phyloP scores from a whole-genome alignment of 1,140 invertebrate genomes.

The Nasonia giraulti region DNA sequence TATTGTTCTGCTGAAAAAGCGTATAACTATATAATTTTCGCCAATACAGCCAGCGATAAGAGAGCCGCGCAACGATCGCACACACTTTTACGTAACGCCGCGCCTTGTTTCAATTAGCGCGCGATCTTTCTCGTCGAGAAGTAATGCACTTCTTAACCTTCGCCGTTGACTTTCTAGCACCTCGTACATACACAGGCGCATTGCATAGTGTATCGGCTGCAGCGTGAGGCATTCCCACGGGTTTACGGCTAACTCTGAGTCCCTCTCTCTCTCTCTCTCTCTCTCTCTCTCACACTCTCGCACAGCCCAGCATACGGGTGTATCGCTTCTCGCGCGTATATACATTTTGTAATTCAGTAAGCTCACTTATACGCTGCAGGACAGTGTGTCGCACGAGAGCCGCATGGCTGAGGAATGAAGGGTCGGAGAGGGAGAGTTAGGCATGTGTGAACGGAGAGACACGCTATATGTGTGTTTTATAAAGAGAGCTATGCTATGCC shows the following conservation, averaged over 20 bases:
- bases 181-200: neutral
- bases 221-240: constrained; percentile 37
- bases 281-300: too few relatives aligned
- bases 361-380: neutral
- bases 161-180: neutral
- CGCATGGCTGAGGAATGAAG: neutral
- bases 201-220: neutral
- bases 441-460: neutral
- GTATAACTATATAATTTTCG: too few relatives aligned
- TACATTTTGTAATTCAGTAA: constrained; percentile 44
- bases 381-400: neutral
- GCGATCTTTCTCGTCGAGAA: neutral
- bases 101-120: neutral
- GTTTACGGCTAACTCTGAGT: constrained; percentile 28
- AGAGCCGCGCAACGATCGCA: too few relatives aligned
- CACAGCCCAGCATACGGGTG: neutral
- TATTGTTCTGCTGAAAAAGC: too few relatives aligned
- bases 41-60: too few relatives aligned
- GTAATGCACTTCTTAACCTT: constrained; percentile 15
- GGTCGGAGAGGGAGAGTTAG: neutral
- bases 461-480: neutral
- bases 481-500: neutral
- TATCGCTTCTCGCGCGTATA: constrained; percentile 3
- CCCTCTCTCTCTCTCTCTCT: too few relatives aligned
- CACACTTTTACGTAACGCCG: too few relatives aligned